These are phyloP conservation scores for Hippocampus barbouri DNA, from an alignment of 2,113 vertebrate genomes.

Conservation along the genomic window DNA sequence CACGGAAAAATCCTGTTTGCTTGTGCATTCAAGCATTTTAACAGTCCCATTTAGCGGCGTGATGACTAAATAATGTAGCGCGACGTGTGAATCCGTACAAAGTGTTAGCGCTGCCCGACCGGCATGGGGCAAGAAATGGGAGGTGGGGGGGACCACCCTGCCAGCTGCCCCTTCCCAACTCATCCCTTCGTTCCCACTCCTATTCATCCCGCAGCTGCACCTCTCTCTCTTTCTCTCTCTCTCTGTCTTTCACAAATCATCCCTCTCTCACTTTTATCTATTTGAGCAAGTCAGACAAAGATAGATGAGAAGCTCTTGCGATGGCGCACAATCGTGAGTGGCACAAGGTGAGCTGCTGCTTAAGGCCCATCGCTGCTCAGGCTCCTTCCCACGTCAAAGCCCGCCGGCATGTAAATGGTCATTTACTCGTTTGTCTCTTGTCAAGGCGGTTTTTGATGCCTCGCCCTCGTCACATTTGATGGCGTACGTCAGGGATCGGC, in stretches of 20 bases:
- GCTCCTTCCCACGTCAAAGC: too few relatives aligned
- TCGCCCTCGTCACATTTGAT: too few relatives aligned
- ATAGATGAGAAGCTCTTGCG: conserved; percentile 99
- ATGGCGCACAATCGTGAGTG: conserved; percentile 92
- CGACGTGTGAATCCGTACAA: conserved; percentile 46
- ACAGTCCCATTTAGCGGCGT: conserved; percentile 4
- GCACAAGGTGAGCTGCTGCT: conserved; percentile 93
- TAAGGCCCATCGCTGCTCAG: conserved; percentile 32
- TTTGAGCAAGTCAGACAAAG: conserved; percentile 95
- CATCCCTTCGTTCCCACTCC: conserved; percentile 76
- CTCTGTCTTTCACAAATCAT: conserved; percentile 63
- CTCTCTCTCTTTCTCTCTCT: conserved; percentile 62
- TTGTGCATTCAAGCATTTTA: conserved; percentile 1
- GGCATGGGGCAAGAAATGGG: conserved; percentile 45
- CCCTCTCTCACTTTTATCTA: conserved; percentile 71
- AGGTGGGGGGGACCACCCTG: conserved; percentile 73
- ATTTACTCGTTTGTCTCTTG: too few relatives aligned
- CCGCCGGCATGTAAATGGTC: too few relatives aligned
- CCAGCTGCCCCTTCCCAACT: conserved; percentile 76
- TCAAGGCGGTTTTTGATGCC: too few relatives aligned
- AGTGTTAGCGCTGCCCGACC: conserved; percentile 11
- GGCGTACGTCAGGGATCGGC: too few relatives aligned
- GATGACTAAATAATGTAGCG: conserved; percentile 33
- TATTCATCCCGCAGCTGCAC: conserved; percentile 85
- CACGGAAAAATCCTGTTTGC: neutral